Base-by-base conservation (phyloP, 2,888 invertebrate species). In the Dilophus febrilis region DNA sequence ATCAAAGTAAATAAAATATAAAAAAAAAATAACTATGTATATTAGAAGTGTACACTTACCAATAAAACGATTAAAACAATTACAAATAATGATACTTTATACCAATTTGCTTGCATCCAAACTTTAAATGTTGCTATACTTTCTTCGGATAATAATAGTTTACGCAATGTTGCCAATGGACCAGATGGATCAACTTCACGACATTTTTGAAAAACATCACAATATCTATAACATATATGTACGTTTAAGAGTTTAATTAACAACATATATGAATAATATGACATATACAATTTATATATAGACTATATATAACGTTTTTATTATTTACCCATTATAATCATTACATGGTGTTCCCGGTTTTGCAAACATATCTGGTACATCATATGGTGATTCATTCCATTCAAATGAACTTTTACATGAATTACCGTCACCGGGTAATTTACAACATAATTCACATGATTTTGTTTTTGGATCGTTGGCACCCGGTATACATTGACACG, bases 281-380 rank as follows among this genome's bases (percentile, higher is more conserved):
- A 46, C 40, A 40, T 40, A 38, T 38, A 42, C 37, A 44, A 42
- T 42, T 43, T 33, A 35, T 6, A 22, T 6, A 22, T 40, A 38
- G 40, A 44, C 41, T 44, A 46, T 42, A 40, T 36, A 38, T 46
- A 38, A 40, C 38, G 43, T 43, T 30, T 30, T 19, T 11, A 37
- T 13, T 37, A 50, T 61, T 58, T 44, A 73, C 62, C 91, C 90
- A 56, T 85, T 87, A 61, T 90, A 88, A 57, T 88, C 85, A 59
- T 90, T 88, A 59, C 91, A 91, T 0, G 91, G 90, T 37, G 90
- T 90, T 42, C 92, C 92, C 1, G 92, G 86, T 53, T 90, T 90
- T 22, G 88, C 83, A 57, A 79, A 86, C 78, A 90, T 85, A 54
- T 90, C 85, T 1, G 92, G 91, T 50, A 94, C 82, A 62, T 91